Base-by-base conservation (phyloP, 2,113 vertebrate species). In the Dipodomys stephensi region DNA sequence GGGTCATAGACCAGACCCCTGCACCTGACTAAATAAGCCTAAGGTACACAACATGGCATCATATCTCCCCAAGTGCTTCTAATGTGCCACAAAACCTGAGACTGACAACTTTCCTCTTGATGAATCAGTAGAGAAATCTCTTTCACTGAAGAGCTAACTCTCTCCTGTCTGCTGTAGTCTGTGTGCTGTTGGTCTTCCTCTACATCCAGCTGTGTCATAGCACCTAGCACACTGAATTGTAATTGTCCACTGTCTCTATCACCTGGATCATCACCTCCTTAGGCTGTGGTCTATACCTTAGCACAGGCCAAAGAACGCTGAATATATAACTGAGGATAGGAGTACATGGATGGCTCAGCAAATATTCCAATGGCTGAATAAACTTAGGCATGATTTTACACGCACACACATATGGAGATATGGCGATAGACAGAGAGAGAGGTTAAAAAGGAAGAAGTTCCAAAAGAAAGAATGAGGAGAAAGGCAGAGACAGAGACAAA, bases 101-200 rank as follows among this genome's bases (percentile, higher is more conserved):
- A 39, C 53, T 22, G 6, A 28, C 32, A 22, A 23, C 62, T 73
- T 27, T 8, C 53, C n/a, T 5, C n/a, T 65, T 44, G 16, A 65
- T 32, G n/a, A 79, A 67, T 65, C 57, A 28, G 10, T 46, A 49
- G 28, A 80, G 57, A 74, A 44, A 68, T 5, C 1, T 2, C 46
- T 62, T 60, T 32, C 19, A 27, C 10, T 1, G 13, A 57, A 69
- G 57, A 93, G 44, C 32, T 39, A 39, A 39, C 39, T 25, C 25
- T 13, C 7, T 57, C 46, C 35, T 22, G 27, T 18, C 27, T 76
- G 32, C 18, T 22, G 53, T 22, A 60, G 20, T 39, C 62, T 25
- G 3, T 71, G 15, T 3, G 28, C 10, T 8, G 0, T 16, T 25
- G 0, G 2, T 6, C 7, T 20, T 67, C n/a, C 28, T 27, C 22